Base-by-base conservation (phyloP, 2,888 invertebrate species). In the Melangyna quadrimaculata region DNA sequence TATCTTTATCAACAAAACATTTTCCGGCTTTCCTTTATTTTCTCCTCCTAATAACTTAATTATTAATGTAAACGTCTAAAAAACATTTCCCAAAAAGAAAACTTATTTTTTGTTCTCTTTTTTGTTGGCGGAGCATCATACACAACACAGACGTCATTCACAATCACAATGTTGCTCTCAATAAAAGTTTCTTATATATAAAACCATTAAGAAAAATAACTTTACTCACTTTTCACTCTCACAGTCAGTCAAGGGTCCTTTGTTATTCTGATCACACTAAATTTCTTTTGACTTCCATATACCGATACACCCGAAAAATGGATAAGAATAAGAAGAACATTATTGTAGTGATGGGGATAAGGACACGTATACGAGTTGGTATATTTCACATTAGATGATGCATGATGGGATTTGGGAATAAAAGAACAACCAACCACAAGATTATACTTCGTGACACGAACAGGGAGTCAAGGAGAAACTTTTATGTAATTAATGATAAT, bases 401-500 rank as follows among this genome's bases (percentile, higher is more conserved):
- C 63, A 65, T 45, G 61, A 65, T 12, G 19, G 45, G 65, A 65
- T 32, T n/a, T 65, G 19, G 45, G 29, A 65, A 45, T 32, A 65
- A 65, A 45, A 65, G 45, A 65, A 45, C 55, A 63, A 43, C 43
- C 55, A 63, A 43, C 43, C 63, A 63, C 29, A 9, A 61, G 59
- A 59, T 63, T 43, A 43, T 63, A 43, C 40, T 63, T 63, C 63
- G 43, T 40, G 43, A 65, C 65, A 65, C 17, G 32, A 45, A 37
- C 59, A 59, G 7, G 9, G 17, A 14, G 8, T 7, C 1, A 63
- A 53, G 29, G 57, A 71, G 37, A 75, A 37, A 74, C 51, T 55
- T n/a, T 63, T 55, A 75, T 57, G 72, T 80, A 80, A 86, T 86
- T 86, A 86, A 86, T 80, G 80, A 86, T 80, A 80, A 86, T 80